phyloP scores from a whole-genome alignment of 1,140 invertebrate species.

The Halyomorpha halys region DNA sequence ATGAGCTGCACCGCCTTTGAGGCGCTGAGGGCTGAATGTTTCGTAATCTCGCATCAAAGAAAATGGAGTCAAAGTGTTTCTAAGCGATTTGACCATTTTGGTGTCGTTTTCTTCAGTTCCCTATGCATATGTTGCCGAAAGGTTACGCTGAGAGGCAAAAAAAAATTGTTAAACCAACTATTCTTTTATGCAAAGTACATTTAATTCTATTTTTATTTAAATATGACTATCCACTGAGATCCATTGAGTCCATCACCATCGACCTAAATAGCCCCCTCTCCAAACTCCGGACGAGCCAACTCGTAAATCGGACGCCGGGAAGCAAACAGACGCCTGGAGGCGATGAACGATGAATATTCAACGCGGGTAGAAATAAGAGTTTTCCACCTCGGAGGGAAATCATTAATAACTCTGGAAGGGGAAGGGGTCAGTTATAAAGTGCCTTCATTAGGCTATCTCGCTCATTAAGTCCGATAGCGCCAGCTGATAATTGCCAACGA shows the following conservation, averaged over 20 bases:
- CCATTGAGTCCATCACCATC: not conserved
- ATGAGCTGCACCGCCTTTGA: too few species aligned
- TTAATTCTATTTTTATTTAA: too few species aligned
- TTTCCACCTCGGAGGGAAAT: slow-evolving; percentile 2
- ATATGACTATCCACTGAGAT: too few species aligned
- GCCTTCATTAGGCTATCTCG: slow-evolving; percentile 4
- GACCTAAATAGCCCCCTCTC: not conserved
- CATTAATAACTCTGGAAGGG: slow-evolving; percentile 2
- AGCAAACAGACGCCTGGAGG: not conserved
- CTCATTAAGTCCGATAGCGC: slow-evolving; percentile 2
- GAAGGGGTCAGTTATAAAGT: not conserved
- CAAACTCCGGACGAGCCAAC: not conserved
- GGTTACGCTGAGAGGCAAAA: too few species aligned
- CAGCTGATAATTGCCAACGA: not conserved
- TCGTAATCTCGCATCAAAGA: too few species aligned
- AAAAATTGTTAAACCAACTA: too few species aligned
- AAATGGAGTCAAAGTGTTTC: too few species aligned
- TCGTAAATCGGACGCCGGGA: not conserved
- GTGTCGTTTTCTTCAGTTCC: too few species aligned
- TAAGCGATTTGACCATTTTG: too few species aligned
- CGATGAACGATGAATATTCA: not conserved
- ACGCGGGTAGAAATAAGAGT: slow-evolving; percentile 2
- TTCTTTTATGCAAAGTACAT: too few species aligned
- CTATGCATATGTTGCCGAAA: too few species aligned
- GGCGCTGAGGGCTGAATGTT: too few species aligned